A percentile compares a stretch with the other conserved stretches of the same genome.
Conservation (phyloP, 2,113 vertebrate genomes). For the Sinocyclocheilus grahami region DNA sequence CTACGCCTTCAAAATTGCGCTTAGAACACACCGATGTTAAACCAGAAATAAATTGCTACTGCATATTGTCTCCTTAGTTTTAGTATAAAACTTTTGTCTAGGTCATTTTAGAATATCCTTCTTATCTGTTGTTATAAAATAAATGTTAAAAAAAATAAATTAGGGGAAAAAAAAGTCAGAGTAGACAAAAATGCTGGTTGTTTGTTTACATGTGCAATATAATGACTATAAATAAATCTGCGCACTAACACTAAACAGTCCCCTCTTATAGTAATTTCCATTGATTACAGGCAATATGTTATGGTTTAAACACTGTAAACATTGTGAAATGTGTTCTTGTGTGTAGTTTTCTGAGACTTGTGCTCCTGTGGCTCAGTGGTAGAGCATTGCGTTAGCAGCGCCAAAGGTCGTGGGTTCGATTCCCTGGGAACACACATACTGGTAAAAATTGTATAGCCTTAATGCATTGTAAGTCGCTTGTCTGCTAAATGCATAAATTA, state of each 20-base stretch:
- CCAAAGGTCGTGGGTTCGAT: too few species aligned
- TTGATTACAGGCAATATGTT: not conserved
- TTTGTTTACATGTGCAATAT: conserved; percentile 1
- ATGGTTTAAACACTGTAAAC: not conserved
- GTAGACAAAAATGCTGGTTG: not conserved
- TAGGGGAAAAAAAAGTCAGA: not conserved
- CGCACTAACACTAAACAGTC: not conserved
- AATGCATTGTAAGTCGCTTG: too few species aligned
- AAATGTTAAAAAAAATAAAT: too few species aligned
- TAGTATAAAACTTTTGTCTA: not conserved
- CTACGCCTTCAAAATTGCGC: conserved; percentile 76
- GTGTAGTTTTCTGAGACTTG: not conserved
- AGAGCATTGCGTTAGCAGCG: too few species aligned
- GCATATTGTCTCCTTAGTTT: not conserved
- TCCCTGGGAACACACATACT: too few species aligned
- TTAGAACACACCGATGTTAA: conserved; percentile 75
- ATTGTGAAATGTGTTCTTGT: not conserved
- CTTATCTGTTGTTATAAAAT: not conserved
- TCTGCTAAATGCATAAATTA: too few species aligned
- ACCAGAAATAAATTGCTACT: not conserved
- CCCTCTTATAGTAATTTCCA: not conserved
- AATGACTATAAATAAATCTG: not conserved
- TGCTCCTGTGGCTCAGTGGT: too few species aligned
- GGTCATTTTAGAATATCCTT: not conserved
- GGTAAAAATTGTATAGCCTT: too few species aligned